Evolutionary conservation across 2,888 invertebrate genomes (phyloP).

Genomic region (Hermaeophaga mercurialis): DNA sequence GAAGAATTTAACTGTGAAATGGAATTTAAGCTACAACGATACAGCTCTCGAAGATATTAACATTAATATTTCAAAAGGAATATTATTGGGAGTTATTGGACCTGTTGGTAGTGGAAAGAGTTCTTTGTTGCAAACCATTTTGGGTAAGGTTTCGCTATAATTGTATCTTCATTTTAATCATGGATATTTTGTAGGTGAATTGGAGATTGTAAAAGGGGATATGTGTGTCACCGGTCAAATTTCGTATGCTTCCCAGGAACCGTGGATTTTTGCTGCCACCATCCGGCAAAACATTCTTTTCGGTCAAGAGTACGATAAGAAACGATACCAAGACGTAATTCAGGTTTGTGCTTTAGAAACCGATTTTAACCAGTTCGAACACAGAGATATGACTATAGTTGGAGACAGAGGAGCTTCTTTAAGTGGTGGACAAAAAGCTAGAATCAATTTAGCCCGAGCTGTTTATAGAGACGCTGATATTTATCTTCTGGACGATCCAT

Average conservation of each 20-base stretch:
- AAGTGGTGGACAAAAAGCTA: constrained; percentile 82
- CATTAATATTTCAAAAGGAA: constrained; percentile 45
- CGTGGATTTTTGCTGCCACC: constrained; percentile 80
- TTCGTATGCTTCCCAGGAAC: constrained; percentile 82
- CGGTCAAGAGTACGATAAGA: constrained; percentile 68
- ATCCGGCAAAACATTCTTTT: constrained; percentile 85
- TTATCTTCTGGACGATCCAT: constrained; percentile 82
- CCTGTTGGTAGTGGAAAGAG: constrained; percentile 69
- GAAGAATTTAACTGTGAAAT: constrained; percentile 50
- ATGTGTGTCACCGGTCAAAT: constrained; percentile 67
- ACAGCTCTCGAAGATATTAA: constrained; percentile 49
- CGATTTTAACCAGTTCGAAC: constrained; percentile 75
- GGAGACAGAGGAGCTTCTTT: constrained; percentile 78
- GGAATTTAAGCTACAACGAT: constrained; percentile 48
- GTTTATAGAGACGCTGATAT: constrained; percentile 75
- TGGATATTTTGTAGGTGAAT: constrained; percentile 64
- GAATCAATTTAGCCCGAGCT: constrained; percentile 72
- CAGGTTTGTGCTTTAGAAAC: constrained; percentile 70
- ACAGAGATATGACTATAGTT: constrained; percentile 75
- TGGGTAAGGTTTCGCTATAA: no score
- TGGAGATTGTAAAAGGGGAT: constrained; percentile 64
- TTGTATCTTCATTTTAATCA: no score
- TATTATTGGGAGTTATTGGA: constrained; percentile 62
- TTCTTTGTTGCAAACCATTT: constrained; percentile 62
- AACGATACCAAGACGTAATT: constrained; percentile 64